A percentile compares a stretch with the other conserved stretches of the same genome.
Evolutionary conservation across 2,113 vertebrate genomes (phyloP).

Genomic region (Mungos mungo): DNA sequence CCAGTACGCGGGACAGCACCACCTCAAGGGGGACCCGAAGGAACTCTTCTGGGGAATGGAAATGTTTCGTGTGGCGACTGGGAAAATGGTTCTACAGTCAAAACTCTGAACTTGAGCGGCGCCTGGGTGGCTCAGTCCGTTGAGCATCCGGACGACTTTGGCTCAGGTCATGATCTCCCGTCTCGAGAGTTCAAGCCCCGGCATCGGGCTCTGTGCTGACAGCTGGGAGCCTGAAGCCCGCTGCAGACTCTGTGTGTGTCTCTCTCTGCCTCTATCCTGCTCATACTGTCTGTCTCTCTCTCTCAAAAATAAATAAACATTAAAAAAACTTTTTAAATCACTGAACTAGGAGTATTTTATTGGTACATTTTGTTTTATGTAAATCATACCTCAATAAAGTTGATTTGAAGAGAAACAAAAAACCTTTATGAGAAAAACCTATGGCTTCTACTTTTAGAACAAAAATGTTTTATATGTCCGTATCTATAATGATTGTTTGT

Average conservation of each 20-base stretch:
- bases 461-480: background rate
- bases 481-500: background rate
- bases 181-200: too few relatives aligned
- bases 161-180: too few relatives aligned
- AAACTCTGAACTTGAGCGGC: background rate
- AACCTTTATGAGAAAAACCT: background rate
- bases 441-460: background rate
- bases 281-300: too few relatives aligned
- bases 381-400: background rate
- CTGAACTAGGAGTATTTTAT: background rate
- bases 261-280: too few relatives aligned
- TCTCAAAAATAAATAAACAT: too few relatives aligned
- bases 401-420: background rate
- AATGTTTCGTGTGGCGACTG: accelerated
- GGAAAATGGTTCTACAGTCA: background rate
- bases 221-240: too few relatives aligned
- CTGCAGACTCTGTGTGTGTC: too few relatives aligned
- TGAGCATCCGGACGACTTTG: too few relatives aligned
- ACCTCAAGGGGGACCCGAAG: background rate
- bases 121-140: too few relatives aligned
- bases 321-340: too few relatives aligned
- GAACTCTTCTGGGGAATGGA: background rate
- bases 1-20: accelerated
- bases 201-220: too few relatives aligned
- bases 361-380: background rate